Evolutionary conservation across 2,797 vertebrate species (phyloP).

Genomic region (Dendrocincla tyrannina): DNA sequence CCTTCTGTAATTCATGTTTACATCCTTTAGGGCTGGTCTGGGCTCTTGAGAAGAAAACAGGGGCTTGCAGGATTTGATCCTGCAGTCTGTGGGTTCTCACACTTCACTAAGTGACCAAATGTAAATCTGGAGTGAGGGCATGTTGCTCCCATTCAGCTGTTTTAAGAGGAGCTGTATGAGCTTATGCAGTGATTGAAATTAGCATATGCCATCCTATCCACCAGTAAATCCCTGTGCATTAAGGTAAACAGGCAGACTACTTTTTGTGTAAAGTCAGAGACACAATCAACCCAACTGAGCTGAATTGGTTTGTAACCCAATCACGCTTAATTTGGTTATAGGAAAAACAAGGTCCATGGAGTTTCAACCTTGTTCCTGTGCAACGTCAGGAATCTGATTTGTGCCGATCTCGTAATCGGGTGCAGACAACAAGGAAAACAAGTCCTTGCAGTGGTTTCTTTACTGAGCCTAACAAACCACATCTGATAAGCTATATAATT

Average conservation of each 20-base stretch:
- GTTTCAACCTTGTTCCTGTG: slow-evolving; percentile 54
- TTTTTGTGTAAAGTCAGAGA: not conserved
- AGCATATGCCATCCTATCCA: not conserved
- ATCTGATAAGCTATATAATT: slow-evolving; percentile 83
- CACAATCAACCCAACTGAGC: not conserved
- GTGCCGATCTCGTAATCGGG: slow-evolving; percentile 70
- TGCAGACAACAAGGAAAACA: slow-evolving; percentile 75
- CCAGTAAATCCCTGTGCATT: not conserved
- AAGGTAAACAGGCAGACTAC: slow-evolving; percentile 1
- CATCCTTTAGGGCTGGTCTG: not conserved
- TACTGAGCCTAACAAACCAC: slow-evolving; percentile 76
- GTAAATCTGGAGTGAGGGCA: not conserved
- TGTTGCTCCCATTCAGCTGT: not conserved
- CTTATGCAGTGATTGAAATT: not conserved
- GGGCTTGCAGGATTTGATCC: not conserved
- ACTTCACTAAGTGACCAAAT: not conserved
- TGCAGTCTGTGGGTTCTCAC: not conserved
- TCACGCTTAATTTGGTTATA: slow-evolving; percentile 46
- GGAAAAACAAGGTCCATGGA: slow-evolving; percentile 45
- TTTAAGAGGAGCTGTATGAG: not conserved
- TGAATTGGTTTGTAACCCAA: slow-evolving; percentile 53
- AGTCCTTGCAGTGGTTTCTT: slow-evolving; percentile 75
- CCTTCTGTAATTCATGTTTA: not conserved
- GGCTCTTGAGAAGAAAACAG: not conserved
- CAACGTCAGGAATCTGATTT: slow-evolving; percentile 70